Percentiles rank a stretch among this genome's conserved stretches.
phyloP scores from a whole-genome alignment of 2,797 vertebrate species.

The Austrolebias charrua region DNA sequence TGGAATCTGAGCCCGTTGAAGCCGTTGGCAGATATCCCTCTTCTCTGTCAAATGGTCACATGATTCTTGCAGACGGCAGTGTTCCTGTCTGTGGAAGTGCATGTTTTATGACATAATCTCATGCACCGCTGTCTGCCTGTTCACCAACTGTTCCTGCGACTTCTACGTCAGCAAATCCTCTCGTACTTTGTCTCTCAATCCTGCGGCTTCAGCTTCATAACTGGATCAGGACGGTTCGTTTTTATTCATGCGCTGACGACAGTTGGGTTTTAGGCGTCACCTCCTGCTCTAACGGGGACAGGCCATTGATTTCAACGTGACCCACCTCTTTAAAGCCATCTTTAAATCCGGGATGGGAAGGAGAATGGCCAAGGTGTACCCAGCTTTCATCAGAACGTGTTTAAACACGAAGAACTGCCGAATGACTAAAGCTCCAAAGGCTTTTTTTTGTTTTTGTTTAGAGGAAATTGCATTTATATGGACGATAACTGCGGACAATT shows the following conservation, averaged over 20 bases:
- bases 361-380: constrained; percentile 38
- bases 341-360: constrained; percentile 25
- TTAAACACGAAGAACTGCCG: constrained; percentile 17
- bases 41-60: constrained; percentile 31
- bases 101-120: constrained; percentile 56
- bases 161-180: constrained; percentile 46
- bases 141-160: constrained; percentile 51
- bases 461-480: background rate
- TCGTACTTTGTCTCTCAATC: constrained; percentile 53
- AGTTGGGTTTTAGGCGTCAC: constrained; percentile 39
- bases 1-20: constrained; percentile 48
- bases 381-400: constrained; percentile 18
- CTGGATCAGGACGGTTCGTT: constrained; percentile 40
- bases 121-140: constrained; percentile 40
- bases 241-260: constrained; percentile 28
- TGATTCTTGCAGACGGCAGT: constrained; percentile 21
- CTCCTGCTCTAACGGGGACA: constrained; percentile 15
- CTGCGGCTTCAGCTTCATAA: constrained; percentile 34
- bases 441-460: background rate
- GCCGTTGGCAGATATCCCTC: constrained; percentile 27
- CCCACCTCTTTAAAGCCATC: constrained; percentile 29
- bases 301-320: constrained; percentile 13
- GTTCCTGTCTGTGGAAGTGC: constrained; percentile 9
- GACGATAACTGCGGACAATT: background rate
- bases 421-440: background rate